Evolutionary conservation across 2,888 invertebrate species (phyloP).

Genomic region (Melolontha melolontha): DNA sequence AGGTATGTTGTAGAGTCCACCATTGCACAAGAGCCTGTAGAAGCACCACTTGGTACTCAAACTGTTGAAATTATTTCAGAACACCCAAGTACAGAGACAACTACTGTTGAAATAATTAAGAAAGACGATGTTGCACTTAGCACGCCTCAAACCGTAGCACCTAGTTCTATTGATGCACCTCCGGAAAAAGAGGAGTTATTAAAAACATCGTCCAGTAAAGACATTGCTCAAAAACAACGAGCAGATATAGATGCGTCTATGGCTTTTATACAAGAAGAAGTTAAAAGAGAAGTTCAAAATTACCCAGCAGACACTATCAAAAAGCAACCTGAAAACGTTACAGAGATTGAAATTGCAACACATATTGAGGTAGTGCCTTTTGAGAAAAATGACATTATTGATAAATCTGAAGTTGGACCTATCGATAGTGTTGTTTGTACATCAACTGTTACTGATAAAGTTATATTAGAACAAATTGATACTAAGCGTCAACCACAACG

Average conservation of each 20-base stretch:
- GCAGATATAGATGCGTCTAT: conserved; percentile 8
- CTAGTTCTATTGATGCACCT: conserved; percentile 50
- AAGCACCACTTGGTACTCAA: conserved; percentile 53
- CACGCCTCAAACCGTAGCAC: conserved; percentile 58
- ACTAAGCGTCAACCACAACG: not conserved
- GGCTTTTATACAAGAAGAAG: conserved; percentile 25
- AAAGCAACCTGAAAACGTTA: not conserved
- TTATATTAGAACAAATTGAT: not conserved
- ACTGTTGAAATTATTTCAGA: conserved; percentile 51
- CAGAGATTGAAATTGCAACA: conserved; percentile 32
- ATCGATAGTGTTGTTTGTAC: not conserved
- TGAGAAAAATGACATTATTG: not conserved
- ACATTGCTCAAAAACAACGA: not conserved
- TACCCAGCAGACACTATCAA: not conserved
- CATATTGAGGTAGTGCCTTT: conserved; percentile 4
- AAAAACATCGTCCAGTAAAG: not conserved
- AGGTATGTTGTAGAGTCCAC: conserved; percentile 61
- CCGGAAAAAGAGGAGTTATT: conserved; percentile 11
- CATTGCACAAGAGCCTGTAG: conserved; percentile 56
- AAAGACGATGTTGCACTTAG: conserved; percentile 42
- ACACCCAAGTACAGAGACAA: conserved; percentile 48
- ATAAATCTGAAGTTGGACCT: not conserved
- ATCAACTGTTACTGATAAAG: not conserved
- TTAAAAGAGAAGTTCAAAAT: not conserved
- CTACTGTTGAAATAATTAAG: conserved; percentile 44